phyloP scores from a whole-genome alignment of 92 coral and sea anemone species.

The Bergia sp. region DNA sequence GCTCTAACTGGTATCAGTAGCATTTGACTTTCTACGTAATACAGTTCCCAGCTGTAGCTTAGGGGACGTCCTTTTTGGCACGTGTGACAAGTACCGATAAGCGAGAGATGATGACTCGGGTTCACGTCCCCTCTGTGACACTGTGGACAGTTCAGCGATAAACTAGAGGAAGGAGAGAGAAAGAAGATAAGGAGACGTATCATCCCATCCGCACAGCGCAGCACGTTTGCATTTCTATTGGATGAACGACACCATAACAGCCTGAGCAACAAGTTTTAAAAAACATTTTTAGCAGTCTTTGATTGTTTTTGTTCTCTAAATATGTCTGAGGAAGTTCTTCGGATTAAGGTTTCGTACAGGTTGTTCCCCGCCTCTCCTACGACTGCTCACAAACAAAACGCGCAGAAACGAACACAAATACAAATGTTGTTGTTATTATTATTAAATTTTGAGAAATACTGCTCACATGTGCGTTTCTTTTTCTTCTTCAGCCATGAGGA shows the following conservation, averaged over 20 bases:
- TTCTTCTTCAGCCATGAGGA: slow-evolving; percentile 42
- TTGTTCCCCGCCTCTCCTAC: too few relatives aligned
- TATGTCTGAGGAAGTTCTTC: too few relatives aligned
- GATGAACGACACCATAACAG: too few relatives aligned
- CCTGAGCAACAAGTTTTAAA: too few relatives aligned
- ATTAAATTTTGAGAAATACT: background rate
- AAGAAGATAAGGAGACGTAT: background rate
- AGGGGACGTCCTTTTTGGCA: slow-evolving; percentile 53
- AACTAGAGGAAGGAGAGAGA: slow-evolving; percentile 33
- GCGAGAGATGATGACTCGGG: slow-evolving; percentile 61
- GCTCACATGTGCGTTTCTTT: slow-evolving; percentile 71
- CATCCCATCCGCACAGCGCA: background rate
- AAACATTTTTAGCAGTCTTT: too few relatives aligned
- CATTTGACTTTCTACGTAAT: slow-evolving; percentile 18
- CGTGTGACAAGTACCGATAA: slow-evolving; percentile 61
- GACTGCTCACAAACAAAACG: too few relatives aligned
- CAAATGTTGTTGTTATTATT: too few relatives aligned
- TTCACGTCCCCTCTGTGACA: slow-evolving; percentile 65
- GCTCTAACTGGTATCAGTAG: background rate
- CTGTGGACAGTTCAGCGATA: slow-evolving; percentile 69
- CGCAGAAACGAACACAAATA: too few relatives aligned
- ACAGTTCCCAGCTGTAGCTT: slow-evolving; percentile 62
- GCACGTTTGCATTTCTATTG: too few relatives aligned
- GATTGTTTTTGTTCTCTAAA: too few relatives aligned
- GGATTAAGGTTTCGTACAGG: too few relatives aligned